Evolutionary conservation across 2,888 invertebrate genomes (phyloP).

Genomic region (Drosophila neonasuta): DNA sequence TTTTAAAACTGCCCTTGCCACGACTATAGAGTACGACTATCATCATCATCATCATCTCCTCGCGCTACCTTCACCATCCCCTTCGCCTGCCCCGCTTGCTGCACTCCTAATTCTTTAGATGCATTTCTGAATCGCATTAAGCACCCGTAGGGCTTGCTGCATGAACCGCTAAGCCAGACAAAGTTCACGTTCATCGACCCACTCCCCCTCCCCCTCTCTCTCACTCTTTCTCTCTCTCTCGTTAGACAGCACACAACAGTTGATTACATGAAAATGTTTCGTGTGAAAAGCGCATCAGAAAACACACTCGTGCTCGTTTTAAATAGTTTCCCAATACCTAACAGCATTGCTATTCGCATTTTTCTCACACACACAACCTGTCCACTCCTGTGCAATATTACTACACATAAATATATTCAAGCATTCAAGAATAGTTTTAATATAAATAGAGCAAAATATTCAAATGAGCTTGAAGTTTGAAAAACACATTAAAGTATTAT

Average conservation of each 20-base stretch:
- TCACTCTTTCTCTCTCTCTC: too few relatives aligned
- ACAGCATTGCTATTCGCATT: slow-evolving; percentile 8
- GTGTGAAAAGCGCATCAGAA: slow-evolving; percentile 31
- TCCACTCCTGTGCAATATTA: not conserved
- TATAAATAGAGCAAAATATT: too few relatives aligned
- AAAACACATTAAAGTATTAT: too few relatives aligned
- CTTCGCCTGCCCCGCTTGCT: too few relatives aligned
- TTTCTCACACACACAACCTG: not conserved
- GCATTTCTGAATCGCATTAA: slow-evolving; percentile 59
- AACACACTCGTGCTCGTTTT: slow-evolving; percentile 14
- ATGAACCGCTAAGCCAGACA: slow-evolving; percentile 59
- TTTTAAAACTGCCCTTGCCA: slow-evolving; percentile 44
- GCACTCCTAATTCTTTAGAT: slow-evolving; percentile 38
- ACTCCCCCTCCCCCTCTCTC: slow-evolving; percentile 1
- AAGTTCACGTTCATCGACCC: slow-evolving; percentile 66
- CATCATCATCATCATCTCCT: not conserved
- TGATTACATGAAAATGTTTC: slow-evolving; percentile 49
- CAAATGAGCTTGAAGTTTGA: too few relatives aligned
- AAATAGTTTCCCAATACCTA: slow-evolving; percentile 35
- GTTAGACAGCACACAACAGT: slow-evolving; percentile 7
- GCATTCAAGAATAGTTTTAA: not conserved
- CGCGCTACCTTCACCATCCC: not conserved
- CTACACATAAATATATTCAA: not conserved
- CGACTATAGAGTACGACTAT: slow-evolving; percentile 1
- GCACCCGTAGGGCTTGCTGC: slow-evolving; percentile 38